Percentiles rank a stretch among this genome's conserved stretches.
Conservation (phyloP, 2,888 invertebrate species). For the Gandaritis pyraliata region DNA sequence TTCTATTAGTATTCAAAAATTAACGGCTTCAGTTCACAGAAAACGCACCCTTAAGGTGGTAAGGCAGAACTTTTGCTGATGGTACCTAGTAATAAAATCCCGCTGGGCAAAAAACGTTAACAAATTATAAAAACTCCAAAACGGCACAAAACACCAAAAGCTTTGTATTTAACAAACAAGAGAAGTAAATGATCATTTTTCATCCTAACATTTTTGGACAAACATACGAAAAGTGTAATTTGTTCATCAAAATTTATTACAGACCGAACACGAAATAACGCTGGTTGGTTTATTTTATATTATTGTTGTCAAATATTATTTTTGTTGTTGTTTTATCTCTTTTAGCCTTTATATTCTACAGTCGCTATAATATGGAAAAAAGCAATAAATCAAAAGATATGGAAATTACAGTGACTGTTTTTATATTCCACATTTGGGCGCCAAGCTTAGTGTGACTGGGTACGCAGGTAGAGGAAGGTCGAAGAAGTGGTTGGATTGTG, state of each 20-base stretch:
- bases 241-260: conserved; percentile 45
- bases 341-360: background rate
- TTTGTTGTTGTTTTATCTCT: background rate
- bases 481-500: no score
- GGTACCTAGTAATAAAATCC: background rate
- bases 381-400: no score
- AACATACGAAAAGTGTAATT: conserved; percentile 38
- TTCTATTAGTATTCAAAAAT: no score
- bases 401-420: no score
- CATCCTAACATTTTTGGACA: conserved; percentile 42
- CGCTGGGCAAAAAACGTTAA: conserved; percentile 12
- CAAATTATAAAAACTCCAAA: conserved; percentile 29
- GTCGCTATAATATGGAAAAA: no score
- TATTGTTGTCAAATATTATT: background rate
- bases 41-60: no score
- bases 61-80: no score
- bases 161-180: conserved; percentile 34
- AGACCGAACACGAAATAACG: conserved; percentile 30
- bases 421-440: no score
- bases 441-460: no score
- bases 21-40: no score
- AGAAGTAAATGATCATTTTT: conserved; percentile 40
- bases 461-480: no score
- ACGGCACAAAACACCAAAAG: conserved; percentile 20
- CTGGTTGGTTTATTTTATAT: background rate